Conservation (phyloP, 2,888 invertebrate species). For the Hemistola chrysoprasaria region DNA sequence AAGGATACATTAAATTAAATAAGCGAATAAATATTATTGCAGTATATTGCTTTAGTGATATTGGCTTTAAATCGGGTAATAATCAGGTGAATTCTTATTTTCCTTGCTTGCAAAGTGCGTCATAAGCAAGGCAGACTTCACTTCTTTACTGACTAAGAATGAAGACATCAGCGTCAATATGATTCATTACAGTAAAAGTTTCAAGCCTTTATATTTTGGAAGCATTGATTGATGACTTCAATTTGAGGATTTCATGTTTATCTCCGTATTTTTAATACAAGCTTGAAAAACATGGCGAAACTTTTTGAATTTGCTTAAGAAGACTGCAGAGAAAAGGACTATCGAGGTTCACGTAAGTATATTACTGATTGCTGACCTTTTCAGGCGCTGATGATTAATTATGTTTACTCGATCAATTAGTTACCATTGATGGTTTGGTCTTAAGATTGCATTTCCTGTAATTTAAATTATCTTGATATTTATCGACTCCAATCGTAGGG, state of each 20-base stretch:
- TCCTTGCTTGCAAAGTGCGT: slow-evolving; percentile 6
- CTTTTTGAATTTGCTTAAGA: too few relatives aligned
- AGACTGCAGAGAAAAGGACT: too few relatives aligned
- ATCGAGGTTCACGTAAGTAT: too few relatives aligned
- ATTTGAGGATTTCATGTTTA: slow-evolving; percentile 17
- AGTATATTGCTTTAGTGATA: too few relatives aligned
- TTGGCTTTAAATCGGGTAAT: slow-evolving; percentile 20
- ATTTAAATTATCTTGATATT: too few relatives aligned
- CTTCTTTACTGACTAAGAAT: slow-evolving; percentile 16
- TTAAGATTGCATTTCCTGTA: not conserved
- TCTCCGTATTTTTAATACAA: slow-evolving; percentile 16
- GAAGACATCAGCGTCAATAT: slow-evolving; percentile 22
- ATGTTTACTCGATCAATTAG: not conserved
- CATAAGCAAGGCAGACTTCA: slow-evolving; percentile 15
- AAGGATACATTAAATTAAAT: too few relatives aligned
- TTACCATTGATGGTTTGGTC: too few relatives aligned
- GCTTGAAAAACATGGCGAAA: too few relatives aligned
- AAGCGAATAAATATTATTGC: too few relatives aligned
- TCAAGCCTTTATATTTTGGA: slow-evolving; percentile 15
- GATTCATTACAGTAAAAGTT: slow-evolving; percentile 16
- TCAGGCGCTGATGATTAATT: not conserved
- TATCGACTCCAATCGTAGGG: too few relatives aligned
- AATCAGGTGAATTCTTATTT: slow-evolving; percentile 12
- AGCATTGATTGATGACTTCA: slow-evolving; percentile 22
- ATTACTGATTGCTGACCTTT: not conserved